phyloP scores from a whole-genome alignment of 2,797 vertebrate genomes.

The Squalus acanthias region DNA sequence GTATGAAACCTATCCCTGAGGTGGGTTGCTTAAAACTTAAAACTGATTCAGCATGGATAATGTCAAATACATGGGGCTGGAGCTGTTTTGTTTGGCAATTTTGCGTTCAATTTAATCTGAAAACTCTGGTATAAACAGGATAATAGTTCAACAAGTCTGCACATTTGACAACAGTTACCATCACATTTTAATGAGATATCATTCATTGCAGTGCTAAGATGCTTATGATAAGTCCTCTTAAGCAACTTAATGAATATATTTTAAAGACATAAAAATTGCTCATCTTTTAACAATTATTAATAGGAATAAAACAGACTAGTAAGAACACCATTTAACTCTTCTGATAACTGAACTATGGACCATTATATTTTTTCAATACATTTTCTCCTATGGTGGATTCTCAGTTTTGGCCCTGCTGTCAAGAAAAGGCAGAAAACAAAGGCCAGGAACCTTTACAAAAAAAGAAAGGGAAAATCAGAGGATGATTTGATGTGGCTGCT shows the following conservation, averaged over 20 bases:
- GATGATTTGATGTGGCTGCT: no score
- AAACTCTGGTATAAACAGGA: background rate
- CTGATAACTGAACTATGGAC: background rate
- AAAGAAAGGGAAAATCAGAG: no score
- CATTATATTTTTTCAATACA: background rate
- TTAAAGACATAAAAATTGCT: background rate
- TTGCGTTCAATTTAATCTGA: background rate
- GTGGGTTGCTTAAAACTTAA: background rate
- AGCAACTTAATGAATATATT: background rate
- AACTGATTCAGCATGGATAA: background rate
- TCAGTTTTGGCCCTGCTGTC: background rate
- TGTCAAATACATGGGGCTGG: background rate
- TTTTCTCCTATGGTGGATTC: background rate
- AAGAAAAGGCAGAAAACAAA: no score
- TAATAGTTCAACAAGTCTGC: background rate
- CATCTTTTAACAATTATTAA: background rate
- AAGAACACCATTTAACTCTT: background rate
- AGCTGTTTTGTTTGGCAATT: background rate
- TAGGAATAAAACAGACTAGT: background rate
- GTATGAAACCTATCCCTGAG: background rate
- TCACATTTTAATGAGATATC: background rate
- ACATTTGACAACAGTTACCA: background rate
- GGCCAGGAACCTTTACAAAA: no score
- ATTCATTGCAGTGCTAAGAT: background rate
- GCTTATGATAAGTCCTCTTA: background rate